These are phyloP conservation scores for Panagrolaimus sp. DNA, from an alignment of 1,140 invertebrate species.

Conservation along the genomic window DNA sequence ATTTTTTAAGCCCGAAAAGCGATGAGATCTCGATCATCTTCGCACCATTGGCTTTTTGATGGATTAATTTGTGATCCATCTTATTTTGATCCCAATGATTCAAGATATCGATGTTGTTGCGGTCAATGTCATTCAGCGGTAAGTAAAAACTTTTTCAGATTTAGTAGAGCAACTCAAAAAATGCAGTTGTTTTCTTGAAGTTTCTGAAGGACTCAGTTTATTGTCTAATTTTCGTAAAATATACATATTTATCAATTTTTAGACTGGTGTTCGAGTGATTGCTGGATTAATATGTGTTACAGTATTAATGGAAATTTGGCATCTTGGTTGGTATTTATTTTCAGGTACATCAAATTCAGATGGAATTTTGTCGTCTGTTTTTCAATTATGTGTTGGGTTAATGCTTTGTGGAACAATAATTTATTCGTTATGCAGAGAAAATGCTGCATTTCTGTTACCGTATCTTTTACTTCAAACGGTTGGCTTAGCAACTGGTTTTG, in stretches of 20 bases:
- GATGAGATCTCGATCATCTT: neutral
- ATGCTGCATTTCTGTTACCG: conserved; percentile 35
- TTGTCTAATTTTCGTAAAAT: too few relatives aligned
- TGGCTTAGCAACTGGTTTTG: conserved; percentile 22
- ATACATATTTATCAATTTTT: conserved; percentile 16
- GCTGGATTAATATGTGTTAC: conserved; percentile 39
- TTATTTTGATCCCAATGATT: conserved; percentile 41
- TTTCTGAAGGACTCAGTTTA: too few relatives aligned
- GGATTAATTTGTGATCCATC: neutral
- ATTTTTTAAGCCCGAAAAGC: too few relatives aligned
- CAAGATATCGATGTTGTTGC: conserved; percentile 38
- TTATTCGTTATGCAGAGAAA: conserved; percentile 37
- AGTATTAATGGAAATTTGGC: conserved; percentile 41
- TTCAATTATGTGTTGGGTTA: conserved; percentile 35
- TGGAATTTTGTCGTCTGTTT: conserved; percentile 5
- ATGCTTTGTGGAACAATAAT: conserved; percentile 32
- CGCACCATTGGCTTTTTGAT: neutral
- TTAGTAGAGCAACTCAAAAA: too few relatives aligned
- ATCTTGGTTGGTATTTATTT: conserved; percentile 27
- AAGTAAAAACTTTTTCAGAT: too few relatives aligned
- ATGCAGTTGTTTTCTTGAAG: too few relatives aligned
- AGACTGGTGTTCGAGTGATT: conserved; percentile 43
- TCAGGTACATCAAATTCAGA: neutral
- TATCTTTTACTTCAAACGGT: conserved; percentile 35
- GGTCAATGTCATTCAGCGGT: conserved; percentile 34